Percentiles rank a stretch among this genome's conserved stretches.
Conservation (phyloP, 2,113 vertebrate genomes). For the Barnardius zonarius region DNA sequence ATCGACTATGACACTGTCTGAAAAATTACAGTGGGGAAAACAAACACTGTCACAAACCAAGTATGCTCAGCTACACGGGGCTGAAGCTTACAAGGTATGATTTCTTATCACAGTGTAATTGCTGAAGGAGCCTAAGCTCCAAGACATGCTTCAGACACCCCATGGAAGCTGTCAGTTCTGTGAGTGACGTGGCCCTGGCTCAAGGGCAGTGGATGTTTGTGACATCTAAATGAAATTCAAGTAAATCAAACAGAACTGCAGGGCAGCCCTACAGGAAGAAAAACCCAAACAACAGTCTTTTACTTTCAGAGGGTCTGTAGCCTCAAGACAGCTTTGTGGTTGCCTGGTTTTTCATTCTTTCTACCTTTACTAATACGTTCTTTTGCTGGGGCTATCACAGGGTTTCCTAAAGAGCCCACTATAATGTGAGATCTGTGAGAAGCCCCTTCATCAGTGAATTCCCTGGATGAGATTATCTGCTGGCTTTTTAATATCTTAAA, state of each 20-base stretch:
- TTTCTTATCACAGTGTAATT: not conserved
- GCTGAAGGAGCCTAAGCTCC: not conserved
- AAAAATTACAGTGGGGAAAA: conserved; percentile 41
- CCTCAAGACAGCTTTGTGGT: not conserved
- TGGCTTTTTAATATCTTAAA: not conserved
- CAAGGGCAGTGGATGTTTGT: not conserved
- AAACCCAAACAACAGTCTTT: not conserved
- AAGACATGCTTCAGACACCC: not conserved
- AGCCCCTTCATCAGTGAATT: not conserved
- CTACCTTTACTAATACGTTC: not conserved
- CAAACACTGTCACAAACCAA: conserved; percentile 11
- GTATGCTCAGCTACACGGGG: not conserved
- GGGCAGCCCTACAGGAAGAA: not conserved
- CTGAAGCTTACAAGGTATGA: conserved; percentile 42
- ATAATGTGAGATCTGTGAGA: not conserved
- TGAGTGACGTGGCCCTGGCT: not conserved
- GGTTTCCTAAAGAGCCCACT: not conserved
- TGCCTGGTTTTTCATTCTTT: not conserved
- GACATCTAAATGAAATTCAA: not conserved
- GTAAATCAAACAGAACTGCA: not conserved
- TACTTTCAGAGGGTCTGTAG: not conserved
- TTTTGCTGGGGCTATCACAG: not conserved
- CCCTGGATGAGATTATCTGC: not conserved
- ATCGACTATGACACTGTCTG: conserved; percentile 31
- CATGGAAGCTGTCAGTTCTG: not conserved